Conservation (phyloP, 2,113 vertebrate genomes). For the Nansenia antarctica region DNA sequence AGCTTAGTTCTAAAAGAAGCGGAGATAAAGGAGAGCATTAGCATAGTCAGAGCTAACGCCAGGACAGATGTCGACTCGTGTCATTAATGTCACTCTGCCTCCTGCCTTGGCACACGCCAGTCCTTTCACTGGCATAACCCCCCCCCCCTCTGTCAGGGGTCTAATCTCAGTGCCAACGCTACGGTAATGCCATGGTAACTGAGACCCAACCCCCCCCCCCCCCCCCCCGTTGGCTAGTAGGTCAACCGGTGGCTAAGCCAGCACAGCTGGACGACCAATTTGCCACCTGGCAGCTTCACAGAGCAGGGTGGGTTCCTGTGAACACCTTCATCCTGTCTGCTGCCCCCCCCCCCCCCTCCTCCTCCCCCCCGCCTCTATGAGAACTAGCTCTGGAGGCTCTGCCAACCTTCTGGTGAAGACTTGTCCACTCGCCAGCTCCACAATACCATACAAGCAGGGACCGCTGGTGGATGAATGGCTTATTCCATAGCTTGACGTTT, state of each 20-base stretch:
- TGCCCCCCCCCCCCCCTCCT: not conserved
- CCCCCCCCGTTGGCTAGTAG: not conserved
- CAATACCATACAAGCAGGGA: slow-evolving; percentile 34
- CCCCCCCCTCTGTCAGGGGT: slow-evolving; percentile 7
- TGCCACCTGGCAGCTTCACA: slow-evolving; percentile 13
- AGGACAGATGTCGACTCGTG: slow-evolving; percentile 5
- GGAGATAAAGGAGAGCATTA: not conserved
- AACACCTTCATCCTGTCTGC: no score
- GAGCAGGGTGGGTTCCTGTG: not conserved
- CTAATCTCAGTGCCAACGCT: not conserved
- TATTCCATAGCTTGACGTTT: slow-evolving; percentile 52
- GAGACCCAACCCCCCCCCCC: not conserved
- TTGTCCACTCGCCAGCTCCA: slow-evolving; percentile 25
- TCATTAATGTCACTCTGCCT: not conserved
- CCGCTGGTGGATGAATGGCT: slow-evolving; percentile 52
- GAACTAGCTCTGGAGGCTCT: slow-evolving; percentile 29
- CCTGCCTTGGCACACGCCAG: not conserved
- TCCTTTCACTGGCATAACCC: not conserved
- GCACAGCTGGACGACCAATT: slow-evolving; percentile 18
- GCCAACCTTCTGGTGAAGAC: slow-evolving; percentile 52
- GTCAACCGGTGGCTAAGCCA: slow-evolving; percentile 25
- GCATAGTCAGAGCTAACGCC: not conserved
- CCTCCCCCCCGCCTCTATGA: slow-evolving; percentile 7
- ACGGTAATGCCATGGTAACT: not conserved
- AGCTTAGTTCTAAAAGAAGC: not conserved